Evolutionary conservation across 2,888 invertebrate species (phyloP).

Genomic region (Trachelus troglodyta): DNA sequence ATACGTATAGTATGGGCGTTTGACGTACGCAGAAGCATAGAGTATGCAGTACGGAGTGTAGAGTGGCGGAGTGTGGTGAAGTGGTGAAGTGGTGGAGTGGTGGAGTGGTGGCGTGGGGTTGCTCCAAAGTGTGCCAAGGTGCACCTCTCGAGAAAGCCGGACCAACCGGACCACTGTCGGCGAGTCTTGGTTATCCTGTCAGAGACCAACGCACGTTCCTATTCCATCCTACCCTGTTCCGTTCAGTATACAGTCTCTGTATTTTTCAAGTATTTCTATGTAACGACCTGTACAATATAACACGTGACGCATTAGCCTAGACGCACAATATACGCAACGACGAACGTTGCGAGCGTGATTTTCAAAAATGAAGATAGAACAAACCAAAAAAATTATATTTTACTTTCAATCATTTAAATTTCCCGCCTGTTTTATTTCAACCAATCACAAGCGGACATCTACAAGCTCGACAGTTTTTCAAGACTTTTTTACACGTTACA

Average conservation of each 20-base stretch:
- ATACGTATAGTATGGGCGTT: not conserved
- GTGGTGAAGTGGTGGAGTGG: slow-evolving; percentile 30
- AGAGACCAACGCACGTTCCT: slow-evolving; percentile 24
- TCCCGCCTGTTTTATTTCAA: not conserved
- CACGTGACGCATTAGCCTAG: not conserved
- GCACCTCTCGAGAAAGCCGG: slow-evolving; percentile 66
- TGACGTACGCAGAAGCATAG: slow-evolving; percentile 1
- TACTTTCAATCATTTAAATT: not conserved
- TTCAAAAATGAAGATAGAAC: not conserved
- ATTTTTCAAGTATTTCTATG: not conserved
- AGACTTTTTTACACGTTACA: too few species aligned
- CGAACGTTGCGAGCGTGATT: not conserved
- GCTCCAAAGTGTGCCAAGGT: slow-evolving; percentile 65
- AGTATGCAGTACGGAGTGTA: slow-evolving; percentile 3
- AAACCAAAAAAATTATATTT: not conserved
- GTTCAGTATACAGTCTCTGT: not conserved
- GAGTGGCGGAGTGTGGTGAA: not conserved
- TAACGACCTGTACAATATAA: not conserved
- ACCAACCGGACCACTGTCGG: slow-evolving; percentile 57
- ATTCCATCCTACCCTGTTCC: slow-evolving; percentile 37
- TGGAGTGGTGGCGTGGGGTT: slow-evolving; percentile 50
- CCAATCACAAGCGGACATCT: not conserved
- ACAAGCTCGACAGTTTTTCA: too few species aligned
- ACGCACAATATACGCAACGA: not conserved
- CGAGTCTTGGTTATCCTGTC: slow-evolving; percentile 21